These are phyloP conservation scores for Prionailurus viverrinus DNA, from an alignment of 2,113 vertebrate species.

Conservation along the genomic window DNA sequence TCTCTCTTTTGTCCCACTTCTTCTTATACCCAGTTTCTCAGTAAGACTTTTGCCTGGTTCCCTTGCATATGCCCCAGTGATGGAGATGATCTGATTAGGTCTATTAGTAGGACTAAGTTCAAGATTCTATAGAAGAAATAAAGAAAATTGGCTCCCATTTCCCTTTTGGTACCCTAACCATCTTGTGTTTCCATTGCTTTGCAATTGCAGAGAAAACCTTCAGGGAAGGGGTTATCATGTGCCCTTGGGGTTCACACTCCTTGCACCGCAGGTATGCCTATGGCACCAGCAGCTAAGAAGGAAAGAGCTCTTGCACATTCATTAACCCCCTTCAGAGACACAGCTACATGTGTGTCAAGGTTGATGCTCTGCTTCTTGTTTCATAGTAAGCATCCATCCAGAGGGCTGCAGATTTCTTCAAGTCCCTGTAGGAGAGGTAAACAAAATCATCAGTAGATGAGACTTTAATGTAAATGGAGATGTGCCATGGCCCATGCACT, in stretches of 20 bases:
- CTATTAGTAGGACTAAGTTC: neutral
- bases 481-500: neutral
- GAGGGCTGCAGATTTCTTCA: slow-evolving; percentile 69
- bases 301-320: neutral
- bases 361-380: neutral
- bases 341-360: neutral
- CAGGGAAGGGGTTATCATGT: neutral
- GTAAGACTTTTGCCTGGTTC: neutral
- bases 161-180: neutral
- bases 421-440: neutral
- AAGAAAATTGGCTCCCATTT: neutral
- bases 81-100: neutral
- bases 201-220: neutral
- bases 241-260: neutral
- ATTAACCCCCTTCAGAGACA: neutral
- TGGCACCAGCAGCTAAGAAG: neutral
- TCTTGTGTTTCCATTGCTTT: slow-evolving; percentile 1
- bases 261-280: neutral
- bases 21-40: neutral
- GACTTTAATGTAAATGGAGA: neutral
- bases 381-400: slow-evolving; percentile 68
- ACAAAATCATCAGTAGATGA: neutral
- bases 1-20: neutral
- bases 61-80: neutral
- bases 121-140: neutral